phyloP scores from a whole-genome alignment of 2,888 invertebrate genomes.

The Phaedon cochleariae region DNA sequence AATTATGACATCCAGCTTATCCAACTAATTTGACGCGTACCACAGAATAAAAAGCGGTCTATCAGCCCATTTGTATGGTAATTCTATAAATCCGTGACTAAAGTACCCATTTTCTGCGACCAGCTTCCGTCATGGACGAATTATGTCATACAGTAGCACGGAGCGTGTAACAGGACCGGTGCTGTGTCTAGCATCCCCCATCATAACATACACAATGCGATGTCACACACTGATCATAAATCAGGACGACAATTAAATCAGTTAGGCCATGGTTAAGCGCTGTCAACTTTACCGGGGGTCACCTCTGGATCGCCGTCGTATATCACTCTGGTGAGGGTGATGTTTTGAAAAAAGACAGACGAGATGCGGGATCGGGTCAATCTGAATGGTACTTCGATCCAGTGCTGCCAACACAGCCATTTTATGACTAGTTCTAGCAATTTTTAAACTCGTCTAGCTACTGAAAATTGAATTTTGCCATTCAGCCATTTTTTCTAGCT shows the following conservation, averaged over 20 bases:
- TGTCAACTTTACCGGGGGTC: constrained; percentile 57
- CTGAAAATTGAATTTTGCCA: too few species aligned
- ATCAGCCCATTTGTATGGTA: background rate
- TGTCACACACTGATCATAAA: constrained; percentile 56
- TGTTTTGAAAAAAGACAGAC: constrained; percentile 9
- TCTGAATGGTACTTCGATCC: too few species aligned
- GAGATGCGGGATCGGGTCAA: constrained; percentile 8
- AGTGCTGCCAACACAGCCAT: too few species aligned
- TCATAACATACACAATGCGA: constrained; percentile 50
- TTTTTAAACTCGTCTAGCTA: too few species aligned
- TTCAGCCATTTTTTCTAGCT: too few species aligned
- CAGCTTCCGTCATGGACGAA: background rate
- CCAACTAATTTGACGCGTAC: background rate
- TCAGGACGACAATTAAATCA: constrained; percentile 60
- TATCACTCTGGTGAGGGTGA: constrained; percentile 39
- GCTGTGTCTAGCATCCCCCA: constrained; percentile 26
- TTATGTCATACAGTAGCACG: constrained; percentile 20
- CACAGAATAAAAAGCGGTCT: background rate
- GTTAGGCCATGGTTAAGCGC: constrained; percentile 57
- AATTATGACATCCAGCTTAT: too few species aligned
- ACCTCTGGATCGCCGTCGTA: constrained; percentile 53
- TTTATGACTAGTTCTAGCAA: too few species aligned
- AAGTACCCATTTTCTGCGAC: background rate
- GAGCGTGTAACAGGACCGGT: constrained; percentile 8
- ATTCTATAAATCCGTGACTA: background rate